These are phyloP conservation scores for Synergus itoensis DNA, from an alignment of 2,888 invertebrate genomes.

Conservation along the genomic window DNA sequence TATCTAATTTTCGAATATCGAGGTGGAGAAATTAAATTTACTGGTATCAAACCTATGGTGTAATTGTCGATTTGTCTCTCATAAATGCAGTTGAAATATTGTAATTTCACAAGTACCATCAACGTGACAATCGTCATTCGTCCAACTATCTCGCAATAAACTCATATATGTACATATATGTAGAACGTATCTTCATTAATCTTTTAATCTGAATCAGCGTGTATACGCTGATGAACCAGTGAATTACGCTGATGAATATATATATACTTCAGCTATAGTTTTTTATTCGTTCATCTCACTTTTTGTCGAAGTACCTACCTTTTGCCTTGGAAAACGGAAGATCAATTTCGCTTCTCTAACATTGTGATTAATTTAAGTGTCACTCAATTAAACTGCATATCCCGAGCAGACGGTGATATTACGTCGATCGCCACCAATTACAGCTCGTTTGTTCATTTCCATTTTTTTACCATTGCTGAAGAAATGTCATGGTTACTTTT, in stretches of 20 bases:
- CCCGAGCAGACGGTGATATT: conserved; percentile 39
- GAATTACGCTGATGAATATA: no score
- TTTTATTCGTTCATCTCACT: not conserved
- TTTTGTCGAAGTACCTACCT: not conserved
- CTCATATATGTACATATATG: no score
- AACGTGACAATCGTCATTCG: not conserved
- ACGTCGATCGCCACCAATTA: conserved; percentile 30
- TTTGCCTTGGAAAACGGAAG: not conserved
- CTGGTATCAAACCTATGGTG: not conserved
- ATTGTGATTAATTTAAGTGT: conserved; percentile 53
- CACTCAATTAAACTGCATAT: conserved; percentile 56
- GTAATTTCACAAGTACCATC: not conserved
- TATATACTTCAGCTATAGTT: not conserved
- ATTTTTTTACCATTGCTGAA: not conserved
- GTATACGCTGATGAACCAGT: no score
- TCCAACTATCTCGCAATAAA: not conserved
- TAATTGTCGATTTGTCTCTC: no score
- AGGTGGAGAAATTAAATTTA: no score
- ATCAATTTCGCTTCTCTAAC: not conserved
- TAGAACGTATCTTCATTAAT: no score
- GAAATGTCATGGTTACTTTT: conserved; percentile 5
- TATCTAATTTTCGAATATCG: not conserved
- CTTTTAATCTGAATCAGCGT: no score
- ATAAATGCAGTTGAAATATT: not conserved
- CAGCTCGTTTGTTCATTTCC: not conserved